A percentile compares a stretch with the other conserved stretches of the same genome.
Evolutionary conservation across 2,888 invertebrate species (phyloP).

Genomic region (Lobophora halterata): DNA sequence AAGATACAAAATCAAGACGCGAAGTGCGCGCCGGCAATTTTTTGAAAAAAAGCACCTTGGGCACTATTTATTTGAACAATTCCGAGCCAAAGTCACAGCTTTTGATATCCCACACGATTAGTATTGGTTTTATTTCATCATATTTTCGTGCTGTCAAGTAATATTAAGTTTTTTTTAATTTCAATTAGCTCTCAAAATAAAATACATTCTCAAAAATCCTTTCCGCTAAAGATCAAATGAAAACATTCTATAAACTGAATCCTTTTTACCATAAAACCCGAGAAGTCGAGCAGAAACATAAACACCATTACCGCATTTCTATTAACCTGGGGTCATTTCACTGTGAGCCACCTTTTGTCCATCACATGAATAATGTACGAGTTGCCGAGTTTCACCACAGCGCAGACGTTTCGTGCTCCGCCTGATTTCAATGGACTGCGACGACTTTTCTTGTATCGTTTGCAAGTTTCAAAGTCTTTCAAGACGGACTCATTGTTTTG

Average conservation of each 20-base stretch:
- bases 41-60: too few relatives aligned
- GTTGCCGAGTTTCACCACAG: slow-evolving; percentile 25
- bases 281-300: slow-evolving; percentile 31
- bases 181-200: too few relatives aligned
- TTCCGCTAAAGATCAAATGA: slow-evolving; percentile 18
- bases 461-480: slow-evolving; percentile 13
- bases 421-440: slow-evolving; percentile 43
- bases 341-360: slow-evolving; percentile 50
- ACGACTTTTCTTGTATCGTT: slow-evolving; percentile 24
- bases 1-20: too few relatives aligned
- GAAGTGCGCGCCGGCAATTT: too few relatives aligned
- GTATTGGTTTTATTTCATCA: too few relatives aligned
- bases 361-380: slow-evolving; percentile 60
- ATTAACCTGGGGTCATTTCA: slow-evolving; percentile 68
- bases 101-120: too few relatives aligned
- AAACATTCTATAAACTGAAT: slow-evolving; percentile 22
- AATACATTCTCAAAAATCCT: too few relatives aligned
- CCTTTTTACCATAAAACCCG: slow-evolving; percentile 24
- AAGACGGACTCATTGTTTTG: slow-evolving; percentile 16
- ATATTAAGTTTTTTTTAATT: too few relatives aligned
- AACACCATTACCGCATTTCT: slow-evolving; percentile 47
- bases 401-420: slow-evolving; percentile 27
- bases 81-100: too few relatives aligned
- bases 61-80: too few relatives aligned
- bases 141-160: too few relatives aligned